Evolutionary conservation across 2,888 invertebrate species (phyloP).

Genomic region (Clepsis dumicolana): DNA sequence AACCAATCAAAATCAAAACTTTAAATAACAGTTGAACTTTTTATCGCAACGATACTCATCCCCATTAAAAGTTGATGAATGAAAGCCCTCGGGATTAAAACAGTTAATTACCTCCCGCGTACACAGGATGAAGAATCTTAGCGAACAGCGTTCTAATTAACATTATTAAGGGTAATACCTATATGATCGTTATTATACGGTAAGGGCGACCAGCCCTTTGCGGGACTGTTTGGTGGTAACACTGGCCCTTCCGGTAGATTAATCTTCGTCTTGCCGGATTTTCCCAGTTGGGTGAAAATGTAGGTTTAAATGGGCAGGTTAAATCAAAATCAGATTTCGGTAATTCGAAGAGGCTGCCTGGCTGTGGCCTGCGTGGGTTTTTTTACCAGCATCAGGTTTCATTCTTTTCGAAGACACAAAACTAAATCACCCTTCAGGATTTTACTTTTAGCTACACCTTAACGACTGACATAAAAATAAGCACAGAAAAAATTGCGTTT

Average conservation of each 20-base stretch:
- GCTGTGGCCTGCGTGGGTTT: no score
- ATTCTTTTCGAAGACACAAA: no score
- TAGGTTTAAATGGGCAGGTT: not conserved
- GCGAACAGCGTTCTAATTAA: constrained; percentile 13
- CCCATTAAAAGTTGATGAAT: constrained; percentile 19
- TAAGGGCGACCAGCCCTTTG: no score
- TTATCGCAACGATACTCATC: constrained; percentile 23
- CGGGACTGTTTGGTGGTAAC: not conserved
- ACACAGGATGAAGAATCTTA: constrained; percentile 3
- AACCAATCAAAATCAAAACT: not conserved
- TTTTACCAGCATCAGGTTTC: not conserved
- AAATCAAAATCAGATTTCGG: not conserved
- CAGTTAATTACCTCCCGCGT: constrained; percentile 15
- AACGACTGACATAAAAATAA: not conserved
- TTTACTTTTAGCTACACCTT: not conserved
- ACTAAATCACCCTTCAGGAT: no score
- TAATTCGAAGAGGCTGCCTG: not conserved
- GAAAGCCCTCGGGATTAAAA: constrained; percentile 22
- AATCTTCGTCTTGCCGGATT: not conserved
- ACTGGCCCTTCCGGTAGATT: constrained; percentile 11
- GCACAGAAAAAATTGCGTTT: not conserved
- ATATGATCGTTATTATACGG: no score
- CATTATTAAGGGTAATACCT: constrained; percentile 23
- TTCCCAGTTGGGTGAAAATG: not conserved
- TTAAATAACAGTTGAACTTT: constrained; percentile 6